Evolutionary conservation across 2,113 vertebrate species (phyloP).

Genomic region (Lipophrys pholis): DNA sequence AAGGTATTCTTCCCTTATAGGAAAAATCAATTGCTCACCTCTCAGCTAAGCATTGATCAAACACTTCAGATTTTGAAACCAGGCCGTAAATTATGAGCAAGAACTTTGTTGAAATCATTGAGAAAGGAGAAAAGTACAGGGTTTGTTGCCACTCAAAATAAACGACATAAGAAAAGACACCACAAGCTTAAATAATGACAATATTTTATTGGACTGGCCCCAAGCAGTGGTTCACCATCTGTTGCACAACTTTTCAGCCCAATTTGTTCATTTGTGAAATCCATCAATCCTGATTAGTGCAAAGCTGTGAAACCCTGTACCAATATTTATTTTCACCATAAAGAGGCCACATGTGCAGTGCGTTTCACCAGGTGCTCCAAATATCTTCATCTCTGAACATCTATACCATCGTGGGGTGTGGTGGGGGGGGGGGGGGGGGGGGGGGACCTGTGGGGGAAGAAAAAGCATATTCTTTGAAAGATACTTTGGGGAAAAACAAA

Average conservation of each 20-base stretch:
- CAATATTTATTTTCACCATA: constrained; percentile 22
- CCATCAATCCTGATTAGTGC: constrained; percentile 46
- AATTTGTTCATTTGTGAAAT: constrained; percentile 50
- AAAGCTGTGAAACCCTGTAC: constrained; percentile 40
- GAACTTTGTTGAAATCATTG: too few relatives aligned
- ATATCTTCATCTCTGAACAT: constrained; percentile 40
- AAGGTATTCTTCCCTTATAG: too few relatives aligned
- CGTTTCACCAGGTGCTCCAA: constrained; percentile 71
- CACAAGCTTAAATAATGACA: constrained; percentile 45
- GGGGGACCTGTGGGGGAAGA: constrained; percentile 57
- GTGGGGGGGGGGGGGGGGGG: constrained; percentile 49
- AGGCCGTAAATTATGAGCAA: too few relatives aligned
- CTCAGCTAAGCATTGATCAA: too few relatives aligned
- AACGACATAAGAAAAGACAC: too few relatives aligned
- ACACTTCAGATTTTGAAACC: too few relatives aligned
- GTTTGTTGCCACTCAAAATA: too few relatives aligned
- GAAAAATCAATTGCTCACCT: too few relatives aligned
- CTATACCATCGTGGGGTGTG: constrained; percentile 45
- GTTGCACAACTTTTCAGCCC: constrained; percentile 43
- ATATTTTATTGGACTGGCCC: constrained; percentile 76
- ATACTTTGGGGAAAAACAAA: too few relatives aligned
- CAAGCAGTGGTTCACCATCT: constrained; percentile 49
- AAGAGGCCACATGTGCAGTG: constrained; percentile 61
- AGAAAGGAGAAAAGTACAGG: too few relatives aligned
- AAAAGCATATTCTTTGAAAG: too few relatives aligned